These are phyloP conservation scores for Microchrysa polita DNA, from an alignment of 2,888 invertebrate species.

Conservation along the genomic window DNA sequence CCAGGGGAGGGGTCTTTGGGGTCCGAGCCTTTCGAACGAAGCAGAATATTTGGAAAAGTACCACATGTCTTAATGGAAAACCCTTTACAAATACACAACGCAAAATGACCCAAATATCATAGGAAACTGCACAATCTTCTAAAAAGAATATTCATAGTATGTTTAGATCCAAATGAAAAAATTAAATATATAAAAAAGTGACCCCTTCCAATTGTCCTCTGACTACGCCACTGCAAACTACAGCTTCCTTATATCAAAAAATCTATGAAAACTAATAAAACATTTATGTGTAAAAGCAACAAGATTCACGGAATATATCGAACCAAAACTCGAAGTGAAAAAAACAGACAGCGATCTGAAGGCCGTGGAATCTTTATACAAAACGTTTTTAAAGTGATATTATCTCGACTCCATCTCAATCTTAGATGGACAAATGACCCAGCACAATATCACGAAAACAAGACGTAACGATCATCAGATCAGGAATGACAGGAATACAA, in stretches of 20 bases:
- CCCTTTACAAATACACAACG: no score
- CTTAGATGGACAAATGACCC: slow-evolving; percentile 48
- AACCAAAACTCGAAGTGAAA: slow-evolving; percentile 19
- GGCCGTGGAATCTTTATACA: slow-evolving; percentile 41
- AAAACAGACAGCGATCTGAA: slow-evolving; percentile 28
- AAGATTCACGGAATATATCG: slow-evolving; percentile 31
- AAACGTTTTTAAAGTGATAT: slow-evolving; percentile 48
- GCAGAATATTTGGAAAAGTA: no score
- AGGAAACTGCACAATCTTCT: no score
- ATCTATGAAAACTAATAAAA: not conserved
- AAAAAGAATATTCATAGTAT: no score
- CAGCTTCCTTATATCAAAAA: not conserved
- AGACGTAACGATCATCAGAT: slow-evolving; percentile 40
- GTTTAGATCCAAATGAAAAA: no score
- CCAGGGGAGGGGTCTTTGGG: no score
- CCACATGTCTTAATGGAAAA: no score
- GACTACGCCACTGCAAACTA: not conserved
- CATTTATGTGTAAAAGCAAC: slow-evolving; percentile 11
- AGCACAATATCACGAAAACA: slow-evolving; percentile 47
- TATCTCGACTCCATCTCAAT: slow-evolving; percentile 46
- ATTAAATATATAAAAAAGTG: no score
- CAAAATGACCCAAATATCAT: no score
- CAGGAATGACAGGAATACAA: slow-evolving; percentile 42
- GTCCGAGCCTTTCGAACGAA: no score
- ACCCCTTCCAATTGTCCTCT: no score